phyloP scores from a whole-genome alignment of 92 coral and sea anemone species.

The Blastomussa wellsi region DNA sequence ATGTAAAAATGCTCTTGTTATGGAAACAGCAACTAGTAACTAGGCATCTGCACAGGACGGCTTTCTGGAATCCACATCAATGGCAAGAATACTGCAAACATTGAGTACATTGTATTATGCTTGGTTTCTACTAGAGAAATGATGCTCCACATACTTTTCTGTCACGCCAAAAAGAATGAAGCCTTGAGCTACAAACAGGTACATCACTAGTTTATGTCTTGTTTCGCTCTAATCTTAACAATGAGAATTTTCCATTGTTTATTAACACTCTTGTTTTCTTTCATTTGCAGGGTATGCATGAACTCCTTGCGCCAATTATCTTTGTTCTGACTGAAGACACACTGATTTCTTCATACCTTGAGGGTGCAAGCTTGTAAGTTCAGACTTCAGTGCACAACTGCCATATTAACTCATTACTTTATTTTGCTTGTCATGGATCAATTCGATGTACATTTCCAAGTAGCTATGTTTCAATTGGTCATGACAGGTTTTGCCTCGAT shows the following conservation, averaged over 20 bases:
- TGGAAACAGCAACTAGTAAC: neutral
- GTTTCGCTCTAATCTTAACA: too few relatives aligned
- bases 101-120: neutral
- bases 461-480: neutral
- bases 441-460: neutral
- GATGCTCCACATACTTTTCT: conserved; percentile 87
- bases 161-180: conserved; percentile 84
- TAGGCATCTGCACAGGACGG: neutral
- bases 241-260: neutral
- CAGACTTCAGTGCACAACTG: neutral
- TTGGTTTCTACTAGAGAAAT: conserved; percentile 53
- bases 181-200: conserved; percentile 94
- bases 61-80: too few relatives aligned
- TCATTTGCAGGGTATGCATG: conserved; percentile 92
- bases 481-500: neutral
- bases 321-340: conserved; percentile 87
- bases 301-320: conserved; percentile 89
- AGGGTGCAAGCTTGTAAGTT: conserved; percentile 79
- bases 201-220: neutral
- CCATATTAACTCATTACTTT: too few relatives aligned
- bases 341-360: conserved; percentile 64
- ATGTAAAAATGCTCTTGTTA: too few relatives aligned
- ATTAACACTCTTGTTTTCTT: neutral
- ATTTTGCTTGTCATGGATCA: neutral
- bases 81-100: too few relatives aligned